Conservation (phyloP, 2,113 vertebrate species). For the Ceyx margarethae region DNA sequence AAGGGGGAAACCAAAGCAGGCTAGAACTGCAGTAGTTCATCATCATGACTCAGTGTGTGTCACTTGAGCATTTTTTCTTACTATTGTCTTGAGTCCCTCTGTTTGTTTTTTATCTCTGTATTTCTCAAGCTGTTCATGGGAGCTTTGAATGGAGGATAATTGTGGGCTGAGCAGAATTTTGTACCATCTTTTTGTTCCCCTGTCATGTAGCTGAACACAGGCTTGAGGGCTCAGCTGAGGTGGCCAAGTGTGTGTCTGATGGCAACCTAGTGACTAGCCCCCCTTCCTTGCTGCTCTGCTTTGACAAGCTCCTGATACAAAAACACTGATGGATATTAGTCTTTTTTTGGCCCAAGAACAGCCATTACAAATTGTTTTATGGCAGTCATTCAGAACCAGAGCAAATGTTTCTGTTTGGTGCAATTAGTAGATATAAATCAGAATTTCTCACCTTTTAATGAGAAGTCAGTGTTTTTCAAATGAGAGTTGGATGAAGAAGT, state of each 20-base stretch:
- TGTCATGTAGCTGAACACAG: conserved; percentile 8
- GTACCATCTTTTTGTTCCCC: conserved; percentile 28
- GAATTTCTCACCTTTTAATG: neutral
- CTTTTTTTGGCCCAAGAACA: neutral
- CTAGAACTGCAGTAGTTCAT: neutral
- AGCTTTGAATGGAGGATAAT: conserved; percentile 13
- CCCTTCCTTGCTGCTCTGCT: neutral
- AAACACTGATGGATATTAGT: neutral
- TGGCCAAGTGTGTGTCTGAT: neutral
- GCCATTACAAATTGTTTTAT: neutral
- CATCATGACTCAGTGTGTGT: neutral
- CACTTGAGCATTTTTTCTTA: neutral
- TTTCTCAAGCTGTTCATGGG: conserved; percentile 22
- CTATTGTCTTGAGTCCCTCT: neutral
- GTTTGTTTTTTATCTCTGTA: neutral
- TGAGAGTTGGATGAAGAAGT: neutral
- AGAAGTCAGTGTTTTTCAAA: neutral
- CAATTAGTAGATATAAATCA: neutral
- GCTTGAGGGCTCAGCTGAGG: conserved; percentile 8
- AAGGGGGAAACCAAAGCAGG: neutral
- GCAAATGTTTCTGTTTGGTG: neutral
- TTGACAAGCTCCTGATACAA: neutral
- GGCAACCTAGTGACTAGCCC: neutral
- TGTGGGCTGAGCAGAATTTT: conserved; percentile 28
- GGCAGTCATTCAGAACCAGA: neutral